Percentiles rank a stretch among this genome's conserved stretches.
Evolutionary conservation across 2,888 invertebrate genomes (phyloP).

Genomic region (Andrena bucephala): DNA sequence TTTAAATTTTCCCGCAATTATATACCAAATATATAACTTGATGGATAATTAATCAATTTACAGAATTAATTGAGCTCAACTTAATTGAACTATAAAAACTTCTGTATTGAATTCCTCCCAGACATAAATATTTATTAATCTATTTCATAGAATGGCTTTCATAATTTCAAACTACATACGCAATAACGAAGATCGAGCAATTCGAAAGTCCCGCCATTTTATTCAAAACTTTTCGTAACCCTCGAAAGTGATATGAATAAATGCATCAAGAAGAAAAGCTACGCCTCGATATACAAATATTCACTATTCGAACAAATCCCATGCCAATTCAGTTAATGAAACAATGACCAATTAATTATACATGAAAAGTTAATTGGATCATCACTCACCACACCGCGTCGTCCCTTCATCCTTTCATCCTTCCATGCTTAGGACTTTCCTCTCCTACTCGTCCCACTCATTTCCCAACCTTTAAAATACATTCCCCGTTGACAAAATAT

Average conservation of each 20-base stretch:
- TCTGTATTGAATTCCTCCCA: too few species aligned
- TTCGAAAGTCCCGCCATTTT: conserved; percentile 1
- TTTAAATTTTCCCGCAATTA: too few species aligned
- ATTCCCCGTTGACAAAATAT: neutral
- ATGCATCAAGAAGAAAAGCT: neutral
- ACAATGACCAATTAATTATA: neutral
- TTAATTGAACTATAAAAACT: too few species aligned
- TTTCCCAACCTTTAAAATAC: neutral
- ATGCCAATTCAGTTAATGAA: neutral
- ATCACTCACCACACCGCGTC: conserved; percentile 7
- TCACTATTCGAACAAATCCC: neutral
- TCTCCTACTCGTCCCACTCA: too few species aligned
- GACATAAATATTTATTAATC: too few species aligned
- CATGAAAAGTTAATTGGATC: neutral
- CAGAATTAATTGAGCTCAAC: too few species aligned
- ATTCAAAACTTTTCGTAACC: neutral
- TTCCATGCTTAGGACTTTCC: neutral
- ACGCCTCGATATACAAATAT: neutral
- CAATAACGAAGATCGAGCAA: neutral
- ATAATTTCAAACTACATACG: neutral
- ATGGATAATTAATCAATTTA: too few species aligned
- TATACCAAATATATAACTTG: too few species aligned
- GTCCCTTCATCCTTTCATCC: too few species aligned
- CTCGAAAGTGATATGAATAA: neutral
- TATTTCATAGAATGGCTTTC: neutral